Percentiles rank a stretch among this genome's conserved stretches.
Evolutionary conservation across 2,888 invertebrate species (phyloP).

Genomic region (Drosophila meridionalis): DNA sequence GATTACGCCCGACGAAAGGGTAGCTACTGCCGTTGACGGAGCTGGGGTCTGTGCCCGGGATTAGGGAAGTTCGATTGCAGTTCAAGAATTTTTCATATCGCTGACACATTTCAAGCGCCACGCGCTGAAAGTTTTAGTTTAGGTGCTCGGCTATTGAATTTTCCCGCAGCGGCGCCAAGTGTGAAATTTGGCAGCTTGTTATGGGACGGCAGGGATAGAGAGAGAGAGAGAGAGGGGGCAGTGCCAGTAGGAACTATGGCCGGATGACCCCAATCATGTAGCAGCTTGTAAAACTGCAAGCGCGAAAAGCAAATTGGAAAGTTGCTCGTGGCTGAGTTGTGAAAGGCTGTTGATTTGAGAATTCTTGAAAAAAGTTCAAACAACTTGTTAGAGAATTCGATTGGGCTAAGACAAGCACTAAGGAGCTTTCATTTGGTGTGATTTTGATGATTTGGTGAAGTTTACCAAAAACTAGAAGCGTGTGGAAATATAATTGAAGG

Average conservation of each 20-base stretch:
- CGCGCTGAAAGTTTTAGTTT: constrained; percentile 66
- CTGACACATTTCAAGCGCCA: constrained; percentile 44
- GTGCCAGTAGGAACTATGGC: constrained; percentile 12
- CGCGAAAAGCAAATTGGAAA: constrained; percentile 75
- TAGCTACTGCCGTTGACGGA: constrained; percentile 7
- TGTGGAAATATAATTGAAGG: not conserved
- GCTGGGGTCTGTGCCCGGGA: not conserved
- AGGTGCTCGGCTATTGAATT: constrained; percentile 48
- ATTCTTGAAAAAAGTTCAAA: constrained; percentile 43
- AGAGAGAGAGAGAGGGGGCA: no score
- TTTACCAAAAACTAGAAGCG: not conserved
- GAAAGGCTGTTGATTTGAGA: constrained; percentile 72
- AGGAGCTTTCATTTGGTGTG: not conserved
- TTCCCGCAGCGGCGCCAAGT: constrained; percentile 42
- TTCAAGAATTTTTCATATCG: constrained; percentile 25
- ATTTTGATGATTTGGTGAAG: constrained; percentile 8
- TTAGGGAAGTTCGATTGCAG: constrained; percentile 25
- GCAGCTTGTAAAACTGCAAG: constrained; percentile 75
- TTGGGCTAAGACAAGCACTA: constrained; percentile 25
- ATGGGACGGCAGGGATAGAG: constrained; percentile 10
- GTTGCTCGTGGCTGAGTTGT: constrained; percentile 50
- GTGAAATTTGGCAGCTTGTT: constrained; percentile 80
- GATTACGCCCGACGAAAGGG: constrained; percentile 35
- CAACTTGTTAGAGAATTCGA: constrained; percentile 44
- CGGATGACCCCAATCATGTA: constrained; percentile 74